Evolutionary conservation across 2,888 invertebrate species (phyloP), one percentile per base, ranked within the genome.

Genomic region (Platypus cylindrus): DNA sequence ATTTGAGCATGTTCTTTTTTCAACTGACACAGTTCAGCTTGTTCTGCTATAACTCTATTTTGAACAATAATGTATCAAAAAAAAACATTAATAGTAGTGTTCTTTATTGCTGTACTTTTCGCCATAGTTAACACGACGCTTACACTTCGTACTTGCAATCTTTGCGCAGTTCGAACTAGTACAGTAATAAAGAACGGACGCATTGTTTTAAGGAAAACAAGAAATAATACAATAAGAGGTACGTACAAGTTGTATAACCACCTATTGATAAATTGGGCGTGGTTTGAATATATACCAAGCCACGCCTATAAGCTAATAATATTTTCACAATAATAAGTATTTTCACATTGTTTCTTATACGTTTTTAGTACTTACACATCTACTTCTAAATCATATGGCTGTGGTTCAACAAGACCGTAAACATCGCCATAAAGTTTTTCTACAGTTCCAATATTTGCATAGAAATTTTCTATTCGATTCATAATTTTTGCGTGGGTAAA

Each of bases 401-500:
- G 31, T 47, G 75, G 69, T 50, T 75, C 71, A 49, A 74, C 71
- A 63, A 78, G 76, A 49, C 76, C 75, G 62, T 81, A 85, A 37
- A 85, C 75, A 60, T 86, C 86, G 38, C 85, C 84, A 48, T 76
- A 73, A 50, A 84, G 74, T 63, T 78, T 76, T 56, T 85, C 83
- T 61, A 76, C 66, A 24, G 64, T 65, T 36, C 77, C 77, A 13
- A 41, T 41, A 31, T 65, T 64, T 38, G 64, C 62, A 60, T 82
- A 80, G 49, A 82, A 78, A 50, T 75, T 73, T 60, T 78, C 78
- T 56, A 86, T 70, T 53, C 77, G 75, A 54, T 79, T 73, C 62
- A 85, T 78, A 55, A 86, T 84, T 47, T 73, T 74, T 53, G 75
- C 73, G 67, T 84, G 84, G 45, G 83, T 84, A 62, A 84, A 86